Evolutionary conservation across 64 coral and sea anemone species (phyloP), one percentile per base, ranked within the genome.

Genomic region (Exaiptasia diaphana): DNA sequence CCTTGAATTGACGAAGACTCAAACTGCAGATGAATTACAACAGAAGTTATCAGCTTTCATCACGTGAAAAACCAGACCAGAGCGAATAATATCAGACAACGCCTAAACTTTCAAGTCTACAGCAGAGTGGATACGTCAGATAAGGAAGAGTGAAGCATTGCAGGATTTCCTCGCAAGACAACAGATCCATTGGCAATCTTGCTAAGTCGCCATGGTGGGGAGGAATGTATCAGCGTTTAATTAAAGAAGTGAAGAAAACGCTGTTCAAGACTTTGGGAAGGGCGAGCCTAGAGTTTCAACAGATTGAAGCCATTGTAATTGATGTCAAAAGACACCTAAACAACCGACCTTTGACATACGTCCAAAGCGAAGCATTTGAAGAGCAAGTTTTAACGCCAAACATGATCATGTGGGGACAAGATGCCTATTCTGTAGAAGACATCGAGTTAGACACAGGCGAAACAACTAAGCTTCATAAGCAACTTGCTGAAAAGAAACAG

Each of bases 1-100:
- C 50, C 68, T 93, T 34, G 76, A 93, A 34, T 7, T 90, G 52
- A 90, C 77, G 28, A 74, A 48, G 50, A 60, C 69, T 18, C 78
- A 82, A 13, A 55, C 78, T 54, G 78, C 79, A n/a, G 78, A 83
- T 15, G 87, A 83, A 64, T 76, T 90, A 53, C 87, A 90, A 33
- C 57, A 67, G 31, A 89, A 89, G 38, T 31, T 81, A 46, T 80
- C 73, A 20, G 38, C 67, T 4, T 77, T 87, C 74, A 86, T 74
- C 21, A 85, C 82, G 5, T 9, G 50, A 58, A 22, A 31, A 24
- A 85, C 37, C 5, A 85, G 82, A 63, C 68, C 68, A 43, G 21
- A 73, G 48, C 50, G 30, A 17, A 84, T 84, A 28, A 24, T 84
- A 14, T 57, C 81, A 61, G 82, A 74, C 68, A 63, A 74, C 36